Conservation (phyloP, 2,113 vertebrate species). For the Oncorhynchus clarkii region DNA sequence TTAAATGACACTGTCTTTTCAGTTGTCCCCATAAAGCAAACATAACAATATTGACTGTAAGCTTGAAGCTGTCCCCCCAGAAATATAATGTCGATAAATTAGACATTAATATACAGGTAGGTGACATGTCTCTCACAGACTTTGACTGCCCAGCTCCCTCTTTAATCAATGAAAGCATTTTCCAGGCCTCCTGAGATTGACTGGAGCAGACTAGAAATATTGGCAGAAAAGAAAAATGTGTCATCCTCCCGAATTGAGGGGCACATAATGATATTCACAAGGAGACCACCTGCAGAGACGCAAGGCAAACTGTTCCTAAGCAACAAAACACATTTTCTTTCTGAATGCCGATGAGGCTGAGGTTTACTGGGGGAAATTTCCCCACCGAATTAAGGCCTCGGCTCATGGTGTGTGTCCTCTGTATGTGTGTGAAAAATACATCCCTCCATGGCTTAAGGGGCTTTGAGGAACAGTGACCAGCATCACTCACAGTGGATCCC, state of each 20-base stretch:
- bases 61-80: not conserved
- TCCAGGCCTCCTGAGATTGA: constrained; percentile 46
- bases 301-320: constrained; percentile 74
- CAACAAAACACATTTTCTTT: constrained; percentile 74
- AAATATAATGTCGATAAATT: constrained; percentile 8
- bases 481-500: constrained; percentile 56
- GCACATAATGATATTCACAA: constrained; percentile 74
- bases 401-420: constrained; percentile 22
- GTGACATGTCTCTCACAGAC: constrained; percentile 29
- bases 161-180: constrained; percentile 67
- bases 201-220: constrained; percentile 65
- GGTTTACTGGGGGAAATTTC: constrained; percentile 20
- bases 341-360: constrained; percentile 35
- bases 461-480: constrained; percentile 58
- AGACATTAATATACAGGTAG: constrained; percentile 40
- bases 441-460: constrained; percentile 38
- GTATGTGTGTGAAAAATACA: constrained; percentile 24
- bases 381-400: constrained; percentile 2
- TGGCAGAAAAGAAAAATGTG: constrained; percentile 67
- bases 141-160: constrained; percentile 29
- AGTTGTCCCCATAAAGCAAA: not conserved
- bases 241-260: constrained; percentile 59
- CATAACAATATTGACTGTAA: not conserved
- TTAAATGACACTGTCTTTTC: not conserved
- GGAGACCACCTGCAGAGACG: constrained; percentile 63